Evolutionary conservation across 2,888 invertebrate genomes (phyloP), one percentile per base, ranked within the genome.

Genomic region (Electrophaes corylata): DNA sequence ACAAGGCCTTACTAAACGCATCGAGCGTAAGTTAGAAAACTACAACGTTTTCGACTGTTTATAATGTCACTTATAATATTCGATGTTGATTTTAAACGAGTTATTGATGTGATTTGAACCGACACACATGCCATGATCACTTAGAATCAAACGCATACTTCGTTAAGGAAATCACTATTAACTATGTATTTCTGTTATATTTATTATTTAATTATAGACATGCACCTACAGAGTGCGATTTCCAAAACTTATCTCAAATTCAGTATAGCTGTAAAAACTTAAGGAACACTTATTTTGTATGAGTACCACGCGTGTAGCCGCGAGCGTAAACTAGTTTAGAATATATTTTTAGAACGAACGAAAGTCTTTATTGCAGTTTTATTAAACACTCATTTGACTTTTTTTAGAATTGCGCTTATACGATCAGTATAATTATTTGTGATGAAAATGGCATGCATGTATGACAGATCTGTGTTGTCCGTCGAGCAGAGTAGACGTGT

Each of bases 1-100:
- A 37, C 37, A 16, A 37, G 37, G 37, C 37, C 37, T 37, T 10
- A 60, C 58, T 47, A 68, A 60, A 63, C 69, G 64, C 65, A 58
- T 62, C 66, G 69, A 23, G n/a, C 64, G 66, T 68, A 71, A 72
- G 67, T 61, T 68, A 78, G 80, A 77, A 79, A 81, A 79, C 81
- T 80, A 81, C 67, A 81, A 81, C 81, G 81, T 79, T 81, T 81
- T 71, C 80, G 50, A 59, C 70, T 65, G 64, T 68, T n/a, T n/a
- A 6, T 62, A 66, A 68, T 68, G 68, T 72, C 67, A 72, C 72
- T 68, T 62, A 67, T 60, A 60, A 52, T 60, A 56, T 70, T 70
- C 70, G 70, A 67, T 70, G 70, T 67, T 41, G 60, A 58, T 50
- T 59, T 51, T 46, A 46, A 49, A 65, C 64, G 65, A 63, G 64